These are phyloP conservation scores for Seriola dumerili DNA, from an alignment of 2,113 vertebrate genomes.

Conservation along the genomic window DNA sequence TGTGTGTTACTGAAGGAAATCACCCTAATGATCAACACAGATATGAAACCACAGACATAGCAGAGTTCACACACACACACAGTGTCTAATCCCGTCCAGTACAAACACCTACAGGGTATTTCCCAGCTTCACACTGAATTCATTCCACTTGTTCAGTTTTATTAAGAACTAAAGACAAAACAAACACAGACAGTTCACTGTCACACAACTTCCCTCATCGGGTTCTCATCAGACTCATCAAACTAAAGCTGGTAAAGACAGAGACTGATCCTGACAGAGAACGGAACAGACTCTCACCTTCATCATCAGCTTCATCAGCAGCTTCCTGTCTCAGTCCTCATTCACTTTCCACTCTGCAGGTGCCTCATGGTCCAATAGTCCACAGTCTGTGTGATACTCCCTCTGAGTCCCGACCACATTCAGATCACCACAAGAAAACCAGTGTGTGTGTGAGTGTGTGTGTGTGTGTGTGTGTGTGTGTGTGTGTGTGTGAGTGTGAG, in stretches of 20 bases:
- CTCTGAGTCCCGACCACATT: slow-evolving; percentile 44
- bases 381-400: slow-evolving; percentile 53
- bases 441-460: slow-evolving; percentile 20
- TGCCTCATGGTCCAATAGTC: slow-evolving; percentile 77
- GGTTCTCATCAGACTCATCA: background rate
- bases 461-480: slow-evolving; percentile 5
- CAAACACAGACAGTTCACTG: background rate
- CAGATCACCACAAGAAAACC: slow-evolving; percentile 55
- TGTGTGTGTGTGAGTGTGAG: background rate
- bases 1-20: slow-evolving; percentile 27
- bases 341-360: slow-evolving; percentile 69
- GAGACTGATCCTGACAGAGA: too few relatives aligned
- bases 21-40: slow-evolving; percentile 44
- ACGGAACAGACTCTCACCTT: slow-evolving; percentile 67
- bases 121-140: slow-evolving; percentile 19
- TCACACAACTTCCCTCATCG: slow-evolving; percentile 27
- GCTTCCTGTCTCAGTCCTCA: slow-evolving; percentile 53
- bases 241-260: background rate
- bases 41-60: slow-evolving; percentile 37
- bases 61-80: slow-evolving; percentile 12
- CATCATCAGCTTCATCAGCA: slow-evolving; percentile 51
- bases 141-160: background rate
- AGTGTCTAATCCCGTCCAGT: slow-evolving; percentile 3
- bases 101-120: slow-evolving; percentile 37
- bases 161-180: background rate